Evolutionary conservation across 35 echinoderm and acorn worm genomes (phyloP).

Genomic region (Patiria miniata): DNA sequence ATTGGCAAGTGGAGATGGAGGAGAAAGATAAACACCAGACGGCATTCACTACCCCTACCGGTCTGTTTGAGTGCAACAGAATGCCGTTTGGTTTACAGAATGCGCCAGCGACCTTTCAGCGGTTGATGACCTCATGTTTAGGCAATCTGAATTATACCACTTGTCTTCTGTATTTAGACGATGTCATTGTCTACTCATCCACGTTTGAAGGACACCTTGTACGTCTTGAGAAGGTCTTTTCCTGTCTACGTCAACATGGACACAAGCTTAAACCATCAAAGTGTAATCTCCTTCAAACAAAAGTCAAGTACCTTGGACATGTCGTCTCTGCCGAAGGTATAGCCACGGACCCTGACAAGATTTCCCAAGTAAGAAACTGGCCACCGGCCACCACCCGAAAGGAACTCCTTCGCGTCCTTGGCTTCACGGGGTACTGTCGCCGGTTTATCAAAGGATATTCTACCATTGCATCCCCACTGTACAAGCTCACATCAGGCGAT

Average conservation of each 20-base stretch:
- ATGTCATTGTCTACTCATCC: conserved; percentile 50
- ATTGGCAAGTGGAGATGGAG: too few species aligned
- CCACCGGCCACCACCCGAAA: conserved; percentile 4
- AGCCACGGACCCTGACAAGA: conserved; percentile 39
- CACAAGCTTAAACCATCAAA: conserved; percentile 51
- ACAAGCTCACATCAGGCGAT: not conserved
- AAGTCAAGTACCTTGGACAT: conserved; percentile 45
- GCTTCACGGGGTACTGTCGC: conserved; percentile 52
- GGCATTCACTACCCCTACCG: too few species aligned
- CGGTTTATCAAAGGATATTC: conserved; percentile 50
- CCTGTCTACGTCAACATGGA: conserved; percentile 20
- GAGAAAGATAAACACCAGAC: too few species aligned
- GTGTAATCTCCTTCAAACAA: conserved; percentile 27
- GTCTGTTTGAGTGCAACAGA: too few species aligned
- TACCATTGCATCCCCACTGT: conserved; percentile 1
- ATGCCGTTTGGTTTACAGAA: too few species aligned
- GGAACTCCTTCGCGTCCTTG: conserved; percentile 41
- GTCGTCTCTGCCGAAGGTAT: conserved; percentile 41
- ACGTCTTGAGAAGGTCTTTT: conserved; percentile 38
- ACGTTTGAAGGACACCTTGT: conserved; percentile 48
- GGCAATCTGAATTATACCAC: conserved; percentile 33
- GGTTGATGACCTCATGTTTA: not conserved
- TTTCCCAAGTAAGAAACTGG: conserved; percentile 32
- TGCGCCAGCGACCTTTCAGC: not conserved
- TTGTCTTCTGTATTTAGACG: conserved; percentile 39